A percentile compares a stretch with the other conserved stretches of the same genome.
phyloP scores from a whole-genome alignment of 2,113 vertebrate species.

The Sinocyclocheilus anophthalmus region DNA sequence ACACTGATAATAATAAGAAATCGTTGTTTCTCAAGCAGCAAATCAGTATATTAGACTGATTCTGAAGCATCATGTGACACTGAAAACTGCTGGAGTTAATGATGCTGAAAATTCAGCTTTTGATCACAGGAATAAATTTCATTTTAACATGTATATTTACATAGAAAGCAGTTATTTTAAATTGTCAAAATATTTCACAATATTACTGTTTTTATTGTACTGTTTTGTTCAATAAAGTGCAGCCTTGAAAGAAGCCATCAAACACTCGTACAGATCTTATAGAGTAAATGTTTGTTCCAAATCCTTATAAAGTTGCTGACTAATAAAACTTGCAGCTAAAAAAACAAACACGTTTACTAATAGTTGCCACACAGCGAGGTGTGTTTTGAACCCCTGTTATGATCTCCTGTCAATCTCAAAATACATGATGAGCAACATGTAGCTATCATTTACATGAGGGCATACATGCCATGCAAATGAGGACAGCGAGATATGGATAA shows the following conservation, averaged over 20 bases:
- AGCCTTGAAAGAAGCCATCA: background rate
- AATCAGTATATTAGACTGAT: too few species aligned
- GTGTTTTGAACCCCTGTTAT: background rate
- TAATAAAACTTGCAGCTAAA: background rate
- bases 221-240: background rate
- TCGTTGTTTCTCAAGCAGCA: too few species aligned
- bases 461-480: background rate
- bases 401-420: background rate
- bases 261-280: too few species aligned
- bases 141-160: too few species aligned
- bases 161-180: too few species aligned
- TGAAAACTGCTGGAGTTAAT: too few species aligned
- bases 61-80: too few species aligned
- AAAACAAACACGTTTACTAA: background rate
- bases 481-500: constrained; percentile 3
- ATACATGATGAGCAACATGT: background rate
- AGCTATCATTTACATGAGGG: constrained; percentile 10
- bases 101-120: too few species aligned
- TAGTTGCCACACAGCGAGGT: background rate
- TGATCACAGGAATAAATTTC: too few species aligned
- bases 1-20: too few species aligned
- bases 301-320: background rate
- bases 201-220: background rate
- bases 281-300: background rate
- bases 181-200: background rate